Conservation (phyloP, 1,140 invertebrate species). For the Periplaneta americana region DNA sequence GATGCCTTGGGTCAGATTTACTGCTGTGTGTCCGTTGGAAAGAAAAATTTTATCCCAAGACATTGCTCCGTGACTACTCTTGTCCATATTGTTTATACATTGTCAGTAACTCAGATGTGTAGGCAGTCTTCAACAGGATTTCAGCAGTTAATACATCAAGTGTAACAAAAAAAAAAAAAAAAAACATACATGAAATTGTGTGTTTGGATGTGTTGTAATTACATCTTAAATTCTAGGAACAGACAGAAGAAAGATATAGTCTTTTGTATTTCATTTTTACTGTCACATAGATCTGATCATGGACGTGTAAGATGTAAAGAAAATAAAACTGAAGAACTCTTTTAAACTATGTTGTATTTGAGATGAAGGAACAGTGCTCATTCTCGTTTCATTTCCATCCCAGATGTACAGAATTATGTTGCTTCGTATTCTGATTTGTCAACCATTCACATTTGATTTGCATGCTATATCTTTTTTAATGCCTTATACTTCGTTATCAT, state of each 20-base stretch:
- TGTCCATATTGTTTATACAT: too few species aligned
- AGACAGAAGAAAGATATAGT: not conserved
- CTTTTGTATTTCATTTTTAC: slow-evolving; percentile 15
- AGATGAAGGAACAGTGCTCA: too few species aligned
- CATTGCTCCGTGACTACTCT: not conserved
- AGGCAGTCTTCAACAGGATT: not conserved
- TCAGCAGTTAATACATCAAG: too few species aligned
- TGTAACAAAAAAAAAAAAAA: not conserved
- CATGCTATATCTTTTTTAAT: too few species aligned
- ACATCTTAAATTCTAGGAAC: not conserved
- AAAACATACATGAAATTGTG: slow-evolving; percentile 1
- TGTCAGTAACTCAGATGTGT: not conserved
- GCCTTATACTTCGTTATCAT: too few species aligned
- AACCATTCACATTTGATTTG: too few species aligned
- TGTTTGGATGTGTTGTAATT: slow-evolving; percentile 3
- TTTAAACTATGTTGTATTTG: too few species aligned
- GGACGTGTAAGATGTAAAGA: slow-evolving; percentile 1
- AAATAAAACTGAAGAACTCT: not conserved
- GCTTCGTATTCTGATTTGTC: too few species aligned
- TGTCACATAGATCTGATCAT: slow-evolving; percentile 12
- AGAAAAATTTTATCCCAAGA: not conserved
- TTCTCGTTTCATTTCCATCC: too few species aligned
- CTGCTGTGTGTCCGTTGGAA: not conserved
- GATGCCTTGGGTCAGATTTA: not conserved
- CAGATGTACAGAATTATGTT: too few species aligned